Percentiles rank a stretch among this genome's conserved stretches.
These are phyloP conservation scores for Mythimna impura DNA, from an alignment of 2,888 invertebrate genomes.

Conservation along the genomic window DNA sequence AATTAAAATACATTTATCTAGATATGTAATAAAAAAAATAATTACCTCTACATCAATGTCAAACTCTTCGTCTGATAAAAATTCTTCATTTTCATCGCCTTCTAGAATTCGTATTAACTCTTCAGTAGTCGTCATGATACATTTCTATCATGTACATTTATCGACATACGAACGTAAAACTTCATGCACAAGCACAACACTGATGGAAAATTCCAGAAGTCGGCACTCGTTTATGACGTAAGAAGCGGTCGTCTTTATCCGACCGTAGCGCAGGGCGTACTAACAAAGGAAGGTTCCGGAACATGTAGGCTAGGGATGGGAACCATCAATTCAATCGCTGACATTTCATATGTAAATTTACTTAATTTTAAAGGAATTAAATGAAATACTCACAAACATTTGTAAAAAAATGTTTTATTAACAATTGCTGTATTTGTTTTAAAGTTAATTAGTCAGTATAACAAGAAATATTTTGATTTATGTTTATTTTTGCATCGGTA, in stretches of 20 bases:
- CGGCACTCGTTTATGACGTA: conserved; percentile 30
- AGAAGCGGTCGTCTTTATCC: conserved; percentile 35
- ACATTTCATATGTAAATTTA: conserved; percentile 28
- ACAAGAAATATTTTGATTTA: conserved; percentile 20
- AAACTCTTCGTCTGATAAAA: conserved; percentile 44
- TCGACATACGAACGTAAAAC: conserved; percentile 17
- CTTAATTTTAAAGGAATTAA: conserved; percentile 38
- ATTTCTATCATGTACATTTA: conserved; percentile 20
- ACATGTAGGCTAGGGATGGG: conserved; percentile 28
- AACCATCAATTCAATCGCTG: conserved; percentile 25
- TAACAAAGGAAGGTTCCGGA: conserved; percentile 13
- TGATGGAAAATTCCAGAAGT: conserved; percentile 35
- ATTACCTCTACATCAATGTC: conserved; percentile 36
- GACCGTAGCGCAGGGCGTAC: conserved; percentile 26
- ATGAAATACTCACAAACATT: conserved; percentile 35
- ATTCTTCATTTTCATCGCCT: conserved; percentile 40
- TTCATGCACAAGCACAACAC: conserved; percentile 19
- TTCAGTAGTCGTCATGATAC: conserved; percentile 31
- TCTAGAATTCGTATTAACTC: conserved; percentile 33
- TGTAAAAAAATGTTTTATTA: conserved; percentile 28
- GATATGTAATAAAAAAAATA: conserved; percentile 15
- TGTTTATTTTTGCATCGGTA: conserved; percentile 23
- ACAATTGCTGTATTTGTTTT: conserved; percentile 35
- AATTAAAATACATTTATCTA: conserved; percentile 4
- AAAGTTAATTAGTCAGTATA: conserved; percentile 32